Percentiles rank a stretch among this genome's conserved stretches.
These are phyloP conservation scores for Cyphomyrmex costatus DNA, from an alignment of 1,140 invertebrate species.

Conservation along the genomic window DNA sequence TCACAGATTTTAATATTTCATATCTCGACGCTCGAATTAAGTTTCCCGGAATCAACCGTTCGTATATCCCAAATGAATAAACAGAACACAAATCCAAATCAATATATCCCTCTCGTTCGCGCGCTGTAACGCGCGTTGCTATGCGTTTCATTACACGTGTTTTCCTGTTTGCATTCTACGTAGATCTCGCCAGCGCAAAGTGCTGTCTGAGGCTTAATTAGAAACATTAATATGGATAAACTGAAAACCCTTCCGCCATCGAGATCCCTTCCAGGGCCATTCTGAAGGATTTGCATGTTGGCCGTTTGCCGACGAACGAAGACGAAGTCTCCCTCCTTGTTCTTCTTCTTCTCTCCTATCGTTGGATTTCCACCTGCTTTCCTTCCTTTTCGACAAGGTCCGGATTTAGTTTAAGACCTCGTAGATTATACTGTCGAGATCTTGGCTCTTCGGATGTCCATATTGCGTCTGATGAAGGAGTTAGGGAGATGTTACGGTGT, in stretches of 20 bases:
- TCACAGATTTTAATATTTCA: not conserved
- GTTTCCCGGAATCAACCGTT: not conserved
- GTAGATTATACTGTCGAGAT: slow-evolving; percentile 33
- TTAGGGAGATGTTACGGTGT: not conserved
- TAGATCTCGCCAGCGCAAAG: not conserved
- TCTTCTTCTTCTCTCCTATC: not conserved
- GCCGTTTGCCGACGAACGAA: slow-evolving; percentile 63
- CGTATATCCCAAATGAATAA: slow-evolving; percentile 20
- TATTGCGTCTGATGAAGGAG: slow-evolving; percentile 14
- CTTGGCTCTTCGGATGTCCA: not conserved
- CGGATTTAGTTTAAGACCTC: slow-evolving; percentile 64
- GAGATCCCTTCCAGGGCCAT: not conserved
- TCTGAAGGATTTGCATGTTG: slow-evolving; percentile 73
- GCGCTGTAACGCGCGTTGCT: not conserved
- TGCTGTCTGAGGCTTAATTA: slow-evolving; percentile 76
- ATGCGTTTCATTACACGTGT: slow-evolving; percentile 25
- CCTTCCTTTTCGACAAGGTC: slow-evolving; percentile 61
- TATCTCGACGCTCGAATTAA: not conserved
- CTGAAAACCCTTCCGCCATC: slow-evolving; percentile 45
- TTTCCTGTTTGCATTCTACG: not conserved
- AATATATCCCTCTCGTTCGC: slow-evolving; percentile 19
- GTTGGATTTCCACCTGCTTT: slow-evolving; percentile 61
- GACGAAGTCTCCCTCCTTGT: not conserved
- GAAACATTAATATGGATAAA: slow-evolving; percentile 80
- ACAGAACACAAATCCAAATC: slow-evolving; percentile 13